Percentiles rank a stretch among this genome's conserved stretches.
Evolutionary conservation across 2,113 vertebrate genomes (phyloP).

Genomic region (Phaetusa simplex): DNA sequence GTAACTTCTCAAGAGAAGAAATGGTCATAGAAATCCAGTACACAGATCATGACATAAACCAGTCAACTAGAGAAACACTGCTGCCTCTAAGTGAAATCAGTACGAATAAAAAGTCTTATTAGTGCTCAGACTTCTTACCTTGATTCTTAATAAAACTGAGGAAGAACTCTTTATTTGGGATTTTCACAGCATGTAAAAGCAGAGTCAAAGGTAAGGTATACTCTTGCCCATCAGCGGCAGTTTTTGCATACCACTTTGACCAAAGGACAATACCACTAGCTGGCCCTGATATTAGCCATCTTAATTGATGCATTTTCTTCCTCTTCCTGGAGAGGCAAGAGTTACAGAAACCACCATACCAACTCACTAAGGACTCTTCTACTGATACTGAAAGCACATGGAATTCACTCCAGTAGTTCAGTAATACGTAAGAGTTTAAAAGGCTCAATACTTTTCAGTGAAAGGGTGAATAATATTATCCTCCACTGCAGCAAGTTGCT

Average conservation of each 20-base stretch:
- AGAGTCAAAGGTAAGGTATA: neutral
- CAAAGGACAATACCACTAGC: neutral
- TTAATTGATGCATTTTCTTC: neutral
- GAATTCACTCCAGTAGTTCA: neutral
- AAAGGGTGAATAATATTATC: neutral
- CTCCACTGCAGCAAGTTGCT: neutral
- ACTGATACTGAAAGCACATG: neutral
- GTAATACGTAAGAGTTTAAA: neutral
- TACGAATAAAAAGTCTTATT: neutral
- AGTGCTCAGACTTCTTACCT: neutral
- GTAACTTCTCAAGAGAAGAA: constrained; percentile 1
- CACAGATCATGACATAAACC: neutral
- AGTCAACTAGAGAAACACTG: neutral
- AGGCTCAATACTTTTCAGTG: neutral
- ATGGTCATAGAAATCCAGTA: constrained; percentile 5
- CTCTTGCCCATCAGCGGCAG: neutral
- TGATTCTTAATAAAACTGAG: neutral
- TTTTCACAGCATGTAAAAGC: neutral
- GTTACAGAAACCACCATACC: neutral
- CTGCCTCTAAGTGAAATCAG: neutral
- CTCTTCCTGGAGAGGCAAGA: neutral
- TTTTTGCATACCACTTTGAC: neutral
- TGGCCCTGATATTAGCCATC: neutral
- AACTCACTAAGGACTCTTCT: neutral
- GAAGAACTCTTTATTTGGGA: neutral